Conservation (phyloP, 2,113 vertebrate species). For the Hepsetus odoe region DNA sequence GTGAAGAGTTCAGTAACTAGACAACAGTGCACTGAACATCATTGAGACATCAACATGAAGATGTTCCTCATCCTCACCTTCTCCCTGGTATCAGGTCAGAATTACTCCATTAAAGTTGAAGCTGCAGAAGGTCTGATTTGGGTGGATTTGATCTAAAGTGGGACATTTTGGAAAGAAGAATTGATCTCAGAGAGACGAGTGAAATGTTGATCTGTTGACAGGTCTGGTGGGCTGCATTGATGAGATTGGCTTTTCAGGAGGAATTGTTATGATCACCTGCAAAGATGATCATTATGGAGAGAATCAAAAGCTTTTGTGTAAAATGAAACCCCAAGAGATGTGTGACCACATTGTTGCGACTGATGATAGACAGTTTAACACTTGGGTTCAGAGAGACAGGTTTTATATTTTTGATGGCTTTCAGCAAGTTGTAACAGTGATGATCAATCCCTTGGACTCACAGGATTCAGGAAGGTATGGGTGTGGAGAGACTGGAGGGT, state of each 20-base stretch:
- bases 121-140: not conserved
- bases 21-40: not conserved
- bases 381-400: too few species aligned
- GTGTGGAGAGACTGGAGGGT: not conserved
- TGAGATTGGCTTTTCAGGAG: not conserved
- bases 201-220: not conserved
- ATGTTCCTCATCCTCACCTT: not conserved
- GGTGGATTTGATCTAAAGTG: too few species aligned
- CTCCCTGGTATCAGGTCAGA: not conserved
- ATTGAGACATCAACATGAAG: not conserved
- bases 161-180: too few species aligned
- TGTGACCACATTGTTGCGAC: too few species aligned
- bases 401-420: not conserved
- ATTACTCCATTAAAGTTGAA: too few species aligned
- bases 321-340: too few species aligned
- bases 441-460: not conserved
- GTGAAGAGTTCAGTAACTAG: too few species aligned
- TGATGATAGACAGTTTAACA: too few species aligned
- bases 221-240: not conserved
- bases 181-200: not conserved
- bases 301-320: too few species aligned
- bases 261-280: not conserved
- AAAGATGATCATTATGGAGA: not conserved
- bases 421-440: too few species aligned
- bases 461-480: conserved; percentile 14